A percentile compares a stretch with the other conserved stretches of the same genome.
phyloP scores from a whole-genome alignment of 2,797 vertebrate genomes.

The Enteromius argenteus region DNA sequence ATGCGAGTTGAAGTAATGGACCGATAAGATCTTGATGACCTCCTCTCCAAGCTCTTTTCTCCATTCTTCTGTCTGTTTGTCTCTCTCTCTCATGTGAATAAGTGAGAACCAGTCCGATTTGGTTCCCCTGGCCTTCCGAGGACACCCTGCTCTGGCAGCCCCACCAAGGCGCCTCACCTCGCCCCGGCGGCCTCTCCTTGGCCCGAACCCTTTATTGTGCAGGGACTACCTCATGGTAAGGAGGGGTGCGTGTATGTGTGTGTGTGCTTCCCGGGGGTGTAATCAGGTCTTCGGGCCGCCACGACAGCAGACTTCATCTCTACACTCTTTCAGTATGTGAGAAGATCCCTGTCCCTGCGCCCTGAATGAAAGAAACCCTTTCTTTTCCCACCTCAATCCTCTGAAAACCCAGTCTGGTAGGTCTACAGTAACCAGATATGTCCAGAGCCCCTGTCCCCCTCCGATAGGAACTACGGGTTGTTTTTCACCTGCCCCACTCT shows the following conservation, averaged over 20 bases:
- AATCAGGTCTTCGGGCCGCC: slow-evolving; percentile 68
- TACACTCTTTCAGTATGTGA: slow-evolving; percentile 75
- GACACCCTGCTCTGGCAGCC: slow-evolving; percentile 23
- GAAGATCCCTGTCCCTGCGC: slow-evolving; percentile 76
- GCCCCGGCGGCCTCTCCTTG: slow-evolving; percentile 4
- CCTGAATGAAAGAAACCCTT: slow-evolving; percentile 81
- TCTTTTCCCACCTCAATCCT: slow-evolving; percentile 74
- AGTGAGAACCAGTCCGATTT: slow-evolving; percentile 3
- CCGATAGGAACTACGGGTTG: slow-evolving; percentile 69
- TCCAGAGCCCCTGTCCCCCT: slow-evolving; percentile 67
- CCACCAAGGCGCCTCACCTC: slow-evolving; percentile 14
- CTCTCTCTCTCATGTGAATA: slow-evolving; percentile 11
- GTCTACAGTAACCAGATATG: slow-evolving; percentile 80
- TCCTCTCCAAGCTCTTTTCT: slow-evolving; percentile 51
- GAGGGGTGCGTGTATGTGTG: slow-evolving; percentile 47
- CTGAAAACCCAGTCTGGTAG: slow-evolving; percentile 81
- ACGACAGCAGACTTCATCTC: slow-evolving; percentile 73
- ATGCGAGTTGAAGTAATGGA: slow-evolving; percentile 74
- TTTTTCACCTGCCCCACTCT: slow-evolving; percentile 64
- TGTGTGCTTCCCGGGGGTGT: slow-evolving; percentile 69
- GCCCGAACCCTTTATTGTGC: slow-evolving; percentile 11
- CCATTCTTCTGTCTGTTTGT: slow-evolving; percentile 21
- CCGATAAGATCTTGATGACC: slow-evolving; percentile 76
- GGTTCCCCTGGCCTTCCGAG: slow-evolving; percentile 29
- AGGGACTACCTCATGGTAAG: slow-evolving; percentile 19